Evolutionary conservation across 2,113 vertebrate genomes (phyloP).

Genomic region (Megalops atlanticus): DNA sequence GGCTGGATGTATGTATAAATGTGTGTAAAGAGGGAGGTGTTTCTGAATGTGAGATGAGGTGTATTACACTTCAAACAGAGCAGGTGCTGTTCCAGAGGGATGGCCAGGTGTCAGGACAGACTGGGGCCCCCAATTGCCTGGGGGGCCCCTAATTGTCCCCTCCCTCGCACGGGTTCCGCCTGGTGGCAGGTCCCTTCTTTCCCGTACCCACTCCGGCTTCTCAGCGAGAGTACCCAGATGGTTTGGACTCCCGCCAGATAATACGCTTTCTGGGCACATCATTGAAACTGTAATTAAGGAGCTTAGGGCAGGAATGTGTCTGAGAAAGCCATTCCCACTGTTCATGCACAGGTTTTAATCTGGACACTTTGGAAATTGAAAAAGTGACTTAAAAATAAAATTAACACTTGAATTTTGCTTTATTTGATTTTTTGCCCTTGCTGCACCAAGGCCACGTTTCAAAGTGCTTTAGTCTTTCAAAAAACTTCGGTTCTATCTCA

Average conservation of each 20-base stretch:
- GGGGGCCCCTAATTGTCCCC: too few relatives aligned
- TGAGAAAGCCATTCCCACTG: constrained; percentile 29
- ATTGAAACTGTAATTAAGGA: constrained; percentile 38
- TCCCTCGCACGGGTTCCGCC: too few relatives aligned
- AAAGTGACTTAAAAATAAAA: too few relatives aligned
- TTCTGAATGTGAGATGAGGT: constrained; percentile 51
- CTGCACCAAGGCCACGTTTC: neutral
- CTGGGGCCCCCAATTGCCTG: constrained; percentile 17
- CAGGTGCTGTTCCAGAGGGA: constrained; percentile 55
- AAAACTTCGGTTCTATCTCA: neutral
- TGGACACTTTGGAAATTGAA: too few relatives aligned
- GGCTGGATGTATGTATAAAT: neutral
- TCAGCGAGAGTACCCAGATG: constrained; percentile 69
- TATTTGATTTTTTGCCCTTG: too few relatives aligned
- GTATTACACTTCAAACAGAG: constrained; percentile 60
- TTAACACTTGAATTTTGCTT: too few relatives aligned
- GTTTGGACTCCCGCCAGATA: constrained; percentile 60
- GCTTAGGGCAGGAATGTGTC: constrained; percentile 39
- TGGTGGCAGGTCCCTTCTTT: constrained; percentile 55
- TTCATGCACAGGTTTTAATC: too few relatives aligned
- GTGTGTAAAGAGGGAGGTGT: constrained; percentile 17
- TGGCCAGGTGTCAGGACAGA: constrained; percentile 78
- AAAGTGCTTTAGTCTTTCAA: neutral
- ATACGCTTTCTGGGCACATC: constrained; percentile 47
- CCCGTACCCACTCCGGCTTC: constrained; percentile 52